phyloP scores from a whole-genome alignment of 2,888 invertebrate genomes.

The Temnothorax rugatulus region DNA sequence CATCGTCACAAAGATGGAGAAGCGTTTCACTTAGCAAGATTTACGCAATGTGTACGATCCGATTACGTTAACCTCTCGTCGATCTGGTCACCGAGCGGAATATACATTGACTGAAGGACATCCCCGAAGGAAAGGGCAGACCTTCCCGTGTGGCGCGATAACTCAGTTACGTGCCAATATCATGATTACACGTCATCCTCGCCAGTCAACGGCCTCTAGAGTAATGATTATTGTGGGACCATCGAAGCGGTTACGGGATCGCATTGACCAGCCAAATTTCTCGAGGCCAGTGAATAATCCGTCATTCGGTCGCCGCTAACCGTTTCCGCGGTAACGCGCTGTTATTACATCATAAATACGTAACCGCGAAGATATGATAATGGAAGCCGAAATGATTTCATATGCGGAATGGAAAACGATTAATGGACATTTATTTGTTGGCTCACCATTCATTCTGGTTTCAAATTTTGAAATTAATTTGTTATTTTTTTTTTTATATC shows the following conservation, averaged over 20 bases:
- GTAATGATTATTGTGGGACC: conserved; percentile 78
- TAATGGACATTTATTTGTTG: conserved; percentile 10
- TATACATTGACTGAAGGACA: conserved; percentile 60
- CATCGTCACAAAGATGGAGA: neutral
- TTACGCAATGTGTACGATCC: conserved; percentile 35
- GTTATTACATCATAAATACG: conserved; percentile 54
- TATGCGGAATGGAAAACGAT: conserved; percentile 12
- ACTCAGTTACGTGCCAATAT: conserved; percentile 77
- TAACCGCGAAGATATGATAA: conserved; percentile 48
- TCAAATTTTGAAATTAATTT: conserved; percentile 18
- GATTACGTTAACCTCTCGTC: conserved; percentile 63
- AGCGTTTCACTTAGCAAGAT: conserved; percentile 52
- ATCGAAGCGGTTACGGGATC: conserved; percentile 64
- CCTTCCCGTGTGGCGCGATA: conserved; percentile 64
- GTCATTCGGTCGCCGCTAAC: conserved; percentile 49
- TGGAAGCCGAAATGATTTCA: conserved; percentile 32
- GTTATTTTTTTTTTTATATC: neutral
- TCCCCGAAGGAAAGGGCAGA: conserved; percentile 66
- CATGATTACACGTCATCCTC: conserved; percentile 77
- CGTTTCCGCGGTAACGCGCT: conserved; percentile 39
- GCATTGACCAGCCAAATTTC: conserved; percentile 70
- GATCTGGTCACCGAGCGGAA: conserved; percentile 58
- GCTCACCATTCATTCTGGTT: neutral
- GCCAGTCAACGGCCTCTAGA: conserved; percentile 72
- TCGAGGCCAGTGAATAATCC: conserved; percentile 58